A percentile compares a stretch with the other conserved stretches of the same genome.
phyloP scores from a whole-genome alignment of 2,113 vertebrate species.

The Helogale parvula region DNA sequence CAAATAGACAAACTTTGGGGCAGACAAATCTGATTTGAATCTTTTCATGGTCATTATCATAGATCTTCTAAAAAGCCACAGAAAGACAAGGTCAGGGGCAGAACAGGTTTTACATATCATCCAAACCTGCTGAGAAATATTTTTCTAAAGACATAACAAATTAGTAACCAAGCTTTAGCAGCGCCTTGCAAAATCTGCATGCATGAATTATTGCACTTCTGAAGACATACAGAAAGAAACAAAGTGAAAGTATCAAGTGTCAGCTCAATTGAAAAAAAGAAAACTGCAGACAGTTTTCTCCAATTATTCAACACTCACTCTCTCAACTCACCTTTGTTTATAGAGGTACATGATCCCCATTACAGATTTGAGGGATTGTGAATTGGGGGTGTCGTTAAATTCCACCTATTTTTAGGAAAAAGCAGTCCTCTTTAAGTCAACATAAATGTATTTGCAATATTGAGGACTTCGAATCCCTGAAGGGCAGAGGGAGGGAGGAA shows the following conservation, averaged over 20 bases:
- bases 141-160: neutral
- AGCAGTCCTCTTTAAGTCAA: neutral
- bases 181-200: neutral
- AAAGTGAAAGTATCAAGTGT: slow-evolving; percentile 22
- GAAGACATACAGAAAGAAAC: neutral
- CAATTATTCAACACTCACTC: neutral
- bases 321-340: neutral
- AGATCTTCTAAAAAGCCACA: neutral
- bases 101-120: neutral
- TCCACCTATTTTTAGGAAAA: neutral
- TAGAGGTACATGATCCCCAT: neutral
- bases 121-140: neutral
- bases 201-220: neutral
- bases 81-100: neutral
- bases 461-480: neutral
- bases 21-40: neutral
- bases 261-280: neutral
- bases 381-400: neutral
- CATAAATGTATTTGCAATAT: neutral
- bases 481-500: neutral
- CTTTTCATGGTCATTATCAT: neutral
- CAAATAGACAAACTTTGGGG: neutral
- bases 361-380: neutral
- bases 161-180: slow-evolving; percentile 26
- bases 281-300: neutral